Conservation (phyloP, 2,113 vertebrate species). For the Turnix velox region DNA sequence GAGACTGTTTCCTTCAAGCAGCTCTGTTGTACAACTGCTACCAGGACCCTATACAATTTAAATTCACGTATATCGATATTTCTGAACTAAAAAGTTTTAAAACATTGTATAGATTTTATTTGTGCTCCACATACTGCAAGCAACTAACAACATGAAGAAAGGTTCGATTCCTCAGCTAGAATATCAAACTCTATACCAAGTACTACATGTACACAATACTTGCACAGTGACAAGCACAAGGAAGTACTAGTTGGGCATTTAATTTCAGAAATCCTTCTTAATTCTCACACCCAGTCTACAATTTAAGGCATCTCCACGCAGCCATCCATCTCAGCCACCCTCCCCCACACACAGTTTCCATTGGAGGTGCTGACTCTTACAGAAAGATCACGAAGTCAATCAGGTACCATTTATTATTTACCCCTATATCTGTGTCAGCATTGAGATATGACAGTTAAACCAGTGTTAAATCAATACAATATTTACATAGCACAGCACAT, state of each 20-base stretch:
- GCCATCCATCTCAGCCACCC: slow-evolving; percentile 17
- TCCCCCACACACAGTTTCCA: slow-evolving; percentile 64
- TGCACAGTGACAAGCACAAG: slow-evolving; percentile 63
- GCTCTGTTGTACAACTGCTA: slow-evolving; percentile 40
- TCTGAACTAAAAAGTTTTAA: slow-evolving; percentile 57
- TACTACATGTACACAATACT: slow-evolving; percentile 59
- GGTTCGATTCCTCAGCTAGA: slow-evolving; percentile 47
- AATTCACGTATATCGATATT: slow-evolving; percentile 22
- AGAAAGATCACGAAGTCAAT: slow-evolving; percentile 66
- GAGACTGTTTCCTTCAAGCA: slow-evolving; percentile 52
- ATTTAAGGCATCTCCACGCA: slow-evolving; percentile 78
- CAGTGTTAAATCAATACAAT: slow-evolving; percentile 88
- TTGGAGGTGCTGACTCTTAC: slow-evolving; percentile 63
- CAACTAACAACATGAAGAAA: slow-evolving; percentile 43
- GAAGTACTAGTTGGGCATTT: slow-evolving; percentile 57
- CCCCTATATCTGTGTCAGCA: slow-evolving; percentile 80
- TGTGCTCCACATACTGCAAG: slow-evolving; percentile 63
- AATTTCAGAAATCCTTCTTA: slow-evolving; percentile 53
- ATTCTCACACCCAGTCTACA: slow-evolving; percentile 74
- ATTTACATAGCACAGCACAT: slow-evolving; percentile 89
- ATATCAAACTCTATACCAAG: slow-evolving; percentile 54
- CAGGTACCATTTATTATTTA: slow-evolving; percentile 76
- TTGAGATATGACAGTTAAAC: slow-evolving; percentile 80
- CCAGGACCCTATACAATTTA: slow-evolving; percentile 27
- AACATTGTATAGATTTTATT: slow-evolving; percentile 66